A percentile compares a stretch with the other conserved stretches of the same genome.
These are phyloP conservation scores for Molorchus minor DNA, from an alignment of 2,888 invertebrate species.

Conservation along the genomic window DNA sequence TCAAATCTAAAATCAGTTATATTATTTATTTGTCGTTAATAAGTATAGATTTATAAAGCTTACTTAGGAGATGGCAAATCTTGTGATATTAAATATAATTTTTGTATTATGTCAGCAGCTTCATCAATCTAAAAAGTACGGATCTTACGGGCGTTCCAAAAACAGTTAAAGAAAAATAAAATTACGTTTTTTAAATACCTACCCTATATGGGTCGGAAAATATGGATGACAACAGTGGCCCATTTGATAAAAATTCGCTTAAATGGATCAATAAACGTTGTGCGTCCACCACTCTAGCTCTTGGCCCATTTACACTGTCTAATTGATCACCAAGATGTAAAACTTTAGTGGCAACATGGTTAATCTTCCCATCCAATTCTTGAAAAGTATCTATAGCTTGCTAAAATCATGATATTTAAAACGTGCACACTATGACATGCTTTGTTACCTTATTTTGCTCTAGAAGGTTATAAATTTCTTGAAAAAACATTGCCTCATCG, in stretches of 20 bases:
- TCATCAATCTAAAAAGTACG: slow-evolving; percentile 76
- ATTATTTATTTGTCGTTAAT: neutral
- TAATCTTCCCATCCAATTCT: slow-evolving; percentile 94
- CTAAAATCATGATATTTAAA: slow-evolving; percentile 58
- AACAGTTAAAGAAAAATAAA: slow-evolving; percentile 1
- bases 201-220: slow-evolving; percentile 83
- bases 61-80: slow-evolving; percentile 88
- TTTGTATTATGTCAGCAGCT: slow-evolving; percentile 97
- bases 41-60: slow-evolving; percentile 41
- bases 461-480: slow-evolving; percentile 82
- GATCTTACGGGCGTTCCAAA: slow-evolving; percentile 11
- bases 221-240: slow-evolving; percentile 83
- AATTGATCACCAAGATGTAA: slow-evolving; percentile 98
- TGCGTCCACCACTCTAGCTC: slow-evolving; percentile 94
- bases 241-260: slow-evolving; percentile 88
- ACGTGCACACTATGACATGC: neutral
- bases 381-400: slow-evolving; percentile 88
- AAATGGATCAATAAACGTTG: slow-evolving; percentile 91
- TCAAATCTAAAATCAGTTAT: slow-evolving; percentile 70
- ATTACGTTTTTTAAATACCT: slow-evolving; percentile 23
- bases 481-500: slow-evolving; percentile 85
- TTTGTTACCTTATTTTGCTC: slow-evolving; percentile 81
- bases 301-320: slow-evolving; percentile 94
- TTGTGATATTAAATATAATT: slow-evolving; percentile 93
- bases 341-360: slow-evolving; percentile 96